Percentiles rank a stretch among this genome's conserved stretches.
Conservation (phyloP, 2,797 vertebrate genomes). For the Prunella strophiata region DNA sequence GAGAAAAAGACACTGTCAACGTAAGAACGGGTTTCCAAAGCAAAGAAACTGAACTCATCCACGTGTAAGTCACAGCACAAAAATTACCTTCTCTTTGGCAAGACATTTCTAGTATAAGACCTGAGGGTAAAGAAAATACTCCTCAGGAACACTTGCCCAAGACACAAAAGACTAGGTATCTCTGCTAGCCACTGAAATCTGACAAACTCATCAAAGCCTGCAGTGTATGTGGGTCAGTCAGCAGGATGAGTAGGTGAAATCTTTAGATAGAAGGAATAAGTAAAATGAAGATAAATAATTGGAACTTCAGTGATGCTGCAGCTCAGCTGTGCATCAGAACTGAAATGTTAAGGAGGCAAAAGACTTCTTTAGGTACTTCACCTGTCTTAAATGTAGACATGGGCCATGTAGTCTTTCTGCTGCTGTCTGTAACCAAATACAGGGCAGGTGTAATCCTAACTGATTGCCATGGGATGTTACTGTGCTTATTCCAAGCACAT, state of each 20-base stretch:
- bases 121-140: neutral
- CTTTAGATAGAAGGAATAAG: neutral
- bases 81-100: neutral
- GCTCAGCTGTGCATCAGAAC: neutral
- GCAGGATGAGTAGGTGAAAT: neutral
- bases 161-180: neutral
- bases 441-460: neutral
- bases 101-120: neutral
- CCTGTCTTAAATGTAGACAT: neutral
- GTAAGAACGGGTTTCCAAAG: neutral
- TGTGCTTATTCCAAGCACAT: neutral
- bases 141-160: neutral
- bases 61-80: neutral
- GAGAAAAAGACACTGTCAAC: neutral
- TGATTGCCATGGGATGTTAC: neutral
- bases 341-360: neutral
- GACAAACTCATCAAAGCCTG: neutral
- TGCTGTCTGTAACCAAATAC: neutral
- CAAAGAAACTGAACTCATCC: neutral
- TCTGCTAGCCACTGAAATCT: neutral
- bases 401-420: neutral
- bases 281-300: neutral
- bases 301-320: neutral
- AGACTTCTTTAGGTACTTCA: neutral
- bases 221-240: neutral